These are phyloP conservation scores for Zaprionus nigranus DNA, from an alignment of 1,140 invertebrate species.

Conservation along the genomic window DNA sequence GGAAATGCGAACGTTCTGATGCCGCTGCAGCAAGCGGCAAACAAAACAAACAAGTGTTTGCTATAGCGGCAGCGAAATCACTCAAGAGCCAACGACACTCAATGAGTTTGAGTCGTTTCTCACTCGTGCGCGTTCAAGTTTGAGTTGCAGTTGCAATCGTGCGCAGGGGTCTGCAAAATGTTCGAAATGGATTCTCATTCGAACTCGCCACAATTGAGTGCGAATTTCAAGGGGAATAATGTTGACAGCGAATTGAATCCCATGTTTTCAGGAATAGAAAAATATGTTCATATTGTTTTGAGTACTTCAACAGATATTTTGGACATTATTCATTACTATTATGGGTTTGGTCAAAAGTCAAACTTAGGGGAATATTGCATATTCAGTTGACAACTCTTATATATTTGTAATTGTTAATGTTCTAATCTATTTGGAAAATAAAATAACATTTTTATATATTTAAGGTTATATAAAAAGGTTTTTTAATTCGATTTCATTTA, in stretches of 20 bases:
- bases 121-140: conserved; percentile 25
- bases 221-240: not conserved
- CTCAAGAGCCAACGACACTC: conserved; percentile 7
- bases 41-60: conserved; percentile 41
- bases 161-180: conserved; percentile 53
- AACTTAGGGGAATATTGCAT: too few species aligned
- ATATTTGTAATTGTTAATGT: too few species aligned
- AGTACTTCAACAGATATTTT: too few species aligned
- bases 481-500: too few species aligned
- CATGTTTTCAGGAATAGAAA: too few species aligned
- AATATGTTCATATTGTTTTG: not conserved
- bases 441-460: too few species aligned
- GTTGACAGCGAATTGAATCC: not conserved
- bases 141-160: conserved; percentile 69
- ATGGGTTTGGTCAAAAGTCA: too few species aligned
- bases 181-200: conserved; percentile 62
- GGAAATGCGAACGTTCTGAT: not conserved
- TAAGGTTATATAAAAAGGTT: too few species aligned
- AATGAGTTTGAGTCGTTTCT: conserved; percentile 19
- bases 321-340: too few species aligned
- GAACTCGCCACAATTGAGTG: conserved; percentile 49
- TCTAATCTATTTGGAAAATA: too few species aligned
- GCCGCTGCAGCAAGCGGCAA: not conserved
- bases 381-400: too few species aligned
- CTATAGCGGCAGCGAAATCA: not conserved